phyloP scores from a whole-genome alignment of 2,797 vertebrate species.

The Chaetodon trifasciatus region DNA sequence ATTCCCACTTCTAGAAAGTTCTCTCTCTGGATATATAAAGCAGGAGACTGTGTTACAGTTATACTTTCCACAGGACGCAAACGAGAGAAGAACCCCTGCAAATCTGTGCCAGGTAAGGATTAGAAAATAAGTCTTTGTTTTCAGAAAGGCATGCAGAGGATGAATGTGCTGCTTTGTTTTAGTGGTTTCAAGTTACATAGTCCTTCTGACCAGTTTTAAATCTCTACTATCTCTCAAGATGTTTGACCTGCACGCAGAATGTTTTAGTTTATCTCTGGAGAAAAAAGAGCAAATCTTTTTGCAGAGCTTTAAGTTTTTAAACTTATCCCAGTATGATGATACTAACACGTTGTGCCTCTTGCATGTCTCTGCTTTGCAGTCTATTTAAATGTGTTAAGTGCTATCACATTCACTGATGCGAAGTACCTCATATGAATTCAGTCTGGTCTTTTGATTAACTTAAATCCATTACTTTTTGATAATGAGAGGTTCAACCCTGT shows the following conservation, averaged over 20 bases:
- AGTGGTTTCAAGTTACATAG: conserved; percentile 48
- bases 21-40: conserved; percentile 85
- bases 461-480: conserved; percentile 7
- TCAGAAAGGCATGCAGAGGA: conserved; percentile 43
- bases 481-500: conserved; percentile 18
- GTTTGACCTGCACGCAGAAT: conserved; percentile 10
- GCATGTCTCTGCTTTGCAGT: conserved; percentile 6
- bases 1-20: conserved; percentile 94
- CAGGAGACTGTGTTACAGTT: conserved; percentile 17
- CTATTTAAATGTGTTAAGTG: not conserved
- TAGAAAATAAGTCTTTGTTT: conserved; percentile 40
- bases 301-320: conserved; percentile 9
- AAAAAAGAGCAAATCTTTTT: not conserved
- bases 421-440: not conserved
- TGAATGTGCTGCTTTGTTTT: conserved; percentile 57
- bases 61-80: conserved; percentile 45
- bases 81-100: conserved; percentile 45
- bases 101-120: conserved; percentile 78
- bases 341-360: not conserved
- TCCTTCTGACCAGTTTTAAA: conserved; percentile 22
- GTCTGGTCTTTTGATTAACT: not conserved
- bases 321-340: conserved; percentile 10
- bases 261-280: not conserved
- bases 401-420: not conserved
- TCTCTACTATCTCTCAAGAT: conserved; percentile 10